Evolutionary conservation across 2,113 vertebrate genomes (phyloP), one percentile per base, ranked within the genome.

Genomic region (Cyprinodon variegatus): DNA sequence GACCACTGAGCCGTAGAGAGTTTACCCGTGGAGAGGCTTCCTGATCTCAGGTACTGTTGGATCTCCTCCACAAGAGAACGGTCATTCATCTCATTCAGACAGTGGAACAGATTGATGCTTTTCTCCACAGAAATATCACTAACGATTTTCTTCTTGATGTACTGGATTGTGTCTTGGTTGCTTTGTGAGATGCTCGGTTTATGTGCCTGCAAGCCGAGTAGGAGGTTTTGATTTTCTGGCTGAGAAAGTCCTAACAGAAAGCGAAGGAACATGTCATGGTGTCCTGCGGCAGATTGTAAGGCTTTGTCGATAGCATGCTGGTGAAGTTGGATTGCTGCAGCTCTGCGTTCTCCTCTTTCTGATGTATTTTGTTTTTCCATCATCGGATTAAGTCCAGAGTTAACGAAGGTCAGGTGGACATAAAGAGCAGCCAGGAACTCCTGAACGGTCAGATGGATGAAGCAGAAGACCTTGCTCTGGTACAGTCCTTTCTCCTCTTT

Each of bases 351-450:
- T n/a, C 17, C 50, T 57, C 17, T 12, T 64, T n/a, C 39, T 64
- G 2, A 3, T 4, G 57, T 0, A 40, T 53, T 3, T 29, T 37
- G 29, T 11, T 63, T 40, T 45, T n/a, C 12, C 46, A 75, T 12
- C 38, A 57, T 11, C 67, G 76, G 45, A 20, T 81, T 88, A 45
- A 69, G 5, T 2, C 77, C 83, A 78, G 79, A 75, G 22, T 63
- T 77, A 15, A 40, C 62, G 68, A 85, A 88, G 1, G 70, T 83
- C 73, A 60, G 76, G 67, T 82, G 82, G 8, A 84, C 86, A 48
- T 84, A 40, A 74, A 84, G 79, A 80, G 86, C 82, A 78, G 86
- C 86, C 64, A 87, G 74, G 75, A 87, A 87, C 77, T 87, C 86
- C 46, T 87, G 86, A 61, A 87, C 67, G 36, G 82, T 84, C 77